Percentiles rank a stretch among this genome's conserved stretches.
Evolutionary conservation across 2,888 invertebrate genomes (phyloP).

Genomic region (Drosophila merina): DNA sequence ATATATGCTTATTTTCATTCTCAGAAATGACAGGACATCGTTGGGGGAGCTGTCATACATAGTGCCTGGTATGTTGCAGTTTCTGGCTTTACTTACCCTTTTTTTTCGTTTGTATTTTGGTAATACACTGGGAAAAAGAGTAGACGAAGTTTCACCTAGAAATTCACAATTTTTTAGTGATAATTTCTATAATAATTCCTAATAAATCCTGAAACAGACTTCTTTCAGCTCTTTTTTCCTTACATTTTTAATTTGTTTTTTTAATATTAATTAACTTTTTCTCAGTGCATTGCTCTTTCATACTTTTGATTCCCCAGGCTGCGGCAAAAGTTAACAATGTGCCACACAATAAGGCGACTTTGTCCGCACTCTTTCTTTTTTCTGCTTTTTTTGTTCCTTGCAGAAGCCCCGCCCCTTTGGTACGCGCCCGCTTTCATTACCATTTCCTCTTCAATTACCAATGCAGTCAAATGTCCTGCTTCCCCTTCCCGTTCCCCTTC

Average conservation of each 20-base stretch:
- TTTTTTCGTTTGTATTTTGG: background rate
- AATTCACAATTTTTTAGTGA: too few relatives aligned
- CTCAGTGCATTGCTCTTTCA: background rate
- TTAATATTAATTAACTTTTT: too few relatives aligned
- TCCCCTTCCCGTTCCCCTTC: constrained; percentile 1
- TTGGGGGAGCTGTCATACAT: constrained; percentile 4
- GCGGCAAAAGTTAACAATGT: constrained; percentile 43
- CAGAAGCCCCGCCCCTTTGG: background rate
- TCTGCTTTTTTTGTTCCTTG: background rate
- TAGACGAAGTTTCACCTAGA: too few relatives aligned
- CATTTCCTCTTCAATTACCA: constrained; percentile 45
- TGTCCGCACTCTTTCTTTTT: constrained; percentile 15
- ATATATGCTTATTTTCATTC: constrained; percentile 7
- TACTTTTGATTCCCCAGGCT: constrained; percentile 18
- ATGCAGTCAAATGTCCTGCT: constrained; percentile 32
- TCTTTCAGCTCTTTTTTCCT: too few relatives aligned
- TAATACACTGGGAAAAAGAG: background rate
- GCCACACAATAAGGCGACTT: constrained; percentile 43
- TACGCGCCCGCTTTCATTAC: constrained; percentile 31
- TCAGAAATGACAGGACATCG: constrained; percentile 6
- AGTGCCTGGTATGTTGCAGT: background rate
- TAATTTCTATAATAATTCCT: too few relatives aligned
- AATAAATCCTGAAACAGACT: too few relatives aligned
- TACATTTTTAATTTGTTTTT: too few relatives aligned
- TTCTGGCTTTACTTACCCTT: constrained; percentile 1